phyloP scores from a whole-genome alignment of 92 coral and sea anemone species.

The Chrysogorgia sp. region DNA sequence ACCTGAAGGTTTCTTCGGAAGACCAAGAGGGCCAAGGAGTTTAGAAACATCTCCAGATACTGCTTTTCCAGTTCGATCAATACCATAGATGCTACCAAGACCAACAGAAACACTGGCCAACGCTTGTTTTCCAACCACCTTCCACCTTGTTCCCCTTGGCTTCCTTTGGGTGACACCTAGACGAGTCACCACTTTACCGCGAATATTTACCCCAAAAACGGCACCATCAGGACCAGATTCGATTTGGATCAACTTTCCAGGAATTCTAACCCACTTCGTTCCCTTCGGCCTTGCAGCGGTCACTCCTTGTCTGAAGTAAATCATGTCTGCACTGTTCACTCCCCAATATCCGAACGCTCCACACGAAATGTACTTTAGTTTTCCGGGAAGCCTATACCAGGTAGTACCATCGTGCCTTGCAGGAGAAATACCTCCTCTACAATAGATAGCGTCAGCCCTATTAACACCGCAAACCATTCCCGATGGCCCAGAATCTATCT shows the following conservation, averaged over 20 bases:
- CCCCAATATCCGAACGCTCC: conserved; percentile 54
- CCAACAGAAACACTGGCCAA: conserved; percentile 14
- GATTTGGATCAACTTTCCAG: conserved; percentile 26
- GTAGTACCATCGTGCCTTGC: conserved; percentile 6
- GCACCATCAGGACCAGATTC: conserved; percentile 31
- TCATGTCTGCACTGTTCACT: conserved; percentile 40
- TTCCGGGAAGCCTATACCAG: conserved; percentile 49
- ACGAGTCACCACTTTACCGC: neutral
- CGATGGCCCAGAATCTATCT: conserved; percentile 50
- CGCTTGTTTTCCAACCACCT: neutral
- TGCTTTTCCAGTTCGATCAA: neutral
- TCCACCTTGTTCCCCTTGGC: conserved; percentile 16
- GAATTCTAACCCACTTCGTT: conserved; percentile 29
- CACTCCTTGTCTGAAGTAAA: conserved; percentile 36
- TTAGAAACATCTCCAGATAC: neutral
- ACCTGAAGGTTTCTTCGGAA: neutral
- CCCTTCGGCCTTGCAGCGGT: neutral
- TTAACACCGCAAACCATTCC: conserved; percentile 47
- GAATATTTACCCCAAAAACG: conserved; percentile 13
- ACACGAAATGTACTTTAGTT: conserved; percentile 35
- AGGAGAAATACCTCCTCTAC: conserved; percentile 23
- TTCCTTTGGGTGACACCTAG: conserved; percentile 1
- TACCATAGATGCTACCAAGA: neutral
- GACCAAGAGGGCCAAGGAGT: neutral
- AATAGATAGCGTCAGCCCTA: conserved; percentile 24